Evolutionary conservation across 2,888 invertebrate species (phyloP).

Genomic region (Mylabris sibirica): DNA sequence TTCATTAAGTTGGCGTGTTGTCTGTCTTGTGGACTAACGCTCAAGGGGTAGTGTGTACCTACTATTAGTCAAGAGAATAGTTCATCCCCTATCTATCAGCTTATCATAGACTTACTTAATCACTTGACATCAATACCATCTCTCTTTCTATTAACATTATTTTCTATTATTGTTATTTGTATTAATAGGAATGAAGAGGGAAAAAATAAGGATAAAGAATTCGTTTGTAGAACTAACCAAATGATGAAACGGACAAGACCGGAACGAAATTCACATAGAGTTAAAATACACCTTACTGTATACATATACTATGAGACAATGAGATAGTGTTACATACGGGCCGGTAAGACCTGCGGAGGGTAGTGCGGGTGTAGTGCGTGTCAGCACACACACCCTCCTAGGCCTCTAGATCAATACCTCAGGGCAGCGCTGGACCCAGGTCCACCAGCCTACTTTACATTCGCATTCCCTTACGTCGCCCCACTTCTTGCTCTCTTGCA

Average conservation of each 20-base stretch:
- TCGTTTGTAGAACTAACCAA: background rate
- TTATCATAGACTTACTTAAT: slow-evolving; percentile 48
- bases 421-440: slow-evolving; percentile 62
- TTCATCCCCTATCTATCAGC: slow-evolving; percentile 35
- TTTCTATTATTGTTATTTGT: background rate
- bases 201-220: background rate
- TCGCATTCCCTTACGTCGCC: slow-evolving; percentile 55
- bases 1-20: slow-evolving; percentile 34
- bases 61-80: slow-evolving; percentile 13
- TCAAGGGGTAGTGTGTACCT: slow-evolving; percentile 34
- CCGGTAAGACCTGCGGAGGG: slow-evolving; percentile 48
- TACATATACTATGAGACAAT: slow-evolving; percentile 44
- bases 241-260: background rate
- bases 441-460: slow-evolving; percentile 69
- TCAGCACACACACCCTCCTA: slow-evolving; percentile 60
- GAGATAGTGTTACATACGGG: slow-evolving; percentile 55
- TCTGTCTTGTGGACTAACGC: slow-evolving; percentile 10
- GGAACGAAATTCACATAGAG: background rate
- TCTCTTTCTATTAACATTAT: slow-evolving; percentile 30
- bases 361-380: slow-evolving; percentile 54
- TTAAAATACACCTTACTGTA: slow-evolving; percentile 22
- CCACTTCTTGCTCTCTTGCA: slow-evolving; percentile 65
- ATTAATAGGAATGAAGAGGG: no score
- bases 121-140: slow-evolving; percentile 47
- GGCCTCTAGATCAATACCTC: slow-evolving; percentile 62